Evolutionary conservation across 2,113 vertebrate genomes (phyloP).

Genomic region (Ursus arctos): DNA sequence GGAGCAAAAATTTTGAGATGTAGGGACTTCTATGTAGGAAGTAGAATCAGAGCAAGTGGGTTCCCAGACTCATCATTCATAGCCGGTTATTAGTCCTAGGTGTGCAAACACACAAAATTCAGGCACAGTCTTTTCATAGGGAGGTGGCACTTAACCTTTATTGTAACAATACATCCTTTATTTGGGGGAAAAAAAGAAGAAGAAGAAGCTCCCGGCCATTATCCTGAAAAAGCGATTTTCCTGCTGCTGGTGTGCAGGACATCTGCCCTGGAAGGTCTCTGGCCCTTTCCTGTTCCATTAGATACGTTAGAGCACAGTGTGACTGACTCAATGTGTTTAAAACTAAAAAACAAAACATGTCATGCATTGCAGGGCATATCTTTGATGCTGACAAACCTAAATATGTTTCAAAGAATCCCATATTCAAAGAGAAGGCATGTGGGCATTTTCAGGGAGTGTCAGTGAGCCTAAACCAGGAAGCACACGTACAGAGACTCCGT

Average conservation of each 20-base stretch:
- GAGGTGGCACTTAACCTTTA: constrained; percentile 50
- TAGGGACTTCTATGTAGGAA: constrained; percentile 29
- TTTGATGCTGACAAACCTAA: constrained; percentile 56
- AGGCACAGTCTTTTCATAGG: neutral
- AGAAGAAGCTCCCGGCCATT: neutral
- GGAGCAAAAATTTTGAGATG: constrained; percentile 38
- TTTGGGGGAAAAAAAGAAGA: neutral
- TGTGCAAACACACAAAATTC: neutral
- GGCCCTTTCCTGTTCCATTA: neutral
- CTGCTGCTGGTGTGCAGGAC: fast-evolving
- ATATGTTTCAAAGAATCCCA: neutral
- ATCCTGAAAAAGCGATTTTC: neutral
- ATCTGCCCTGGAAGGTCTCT: neutral
- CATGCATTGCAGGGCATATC: neutral
- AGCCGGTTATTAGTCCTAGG: neutral
- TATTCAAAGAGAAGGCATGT: neutral
- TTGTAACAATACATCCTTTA: neutral
- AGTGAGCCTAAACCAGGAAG: neutral
- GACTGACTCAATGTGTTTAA: neutral
- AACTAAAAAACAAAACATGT: neutral
- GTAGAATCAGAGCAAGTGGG: neutral
- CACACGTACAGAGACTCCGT: constrained; percentile 68
- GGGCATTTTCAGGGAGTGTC: constrained; percentile 69
- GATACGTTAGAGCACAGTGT: neutral
- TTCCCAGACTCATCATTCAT: neutral